phyloP scores from a whole-genome alignment of 2,113 vertebrate genomes.

The Amphiprion ocellaris region DNA sequence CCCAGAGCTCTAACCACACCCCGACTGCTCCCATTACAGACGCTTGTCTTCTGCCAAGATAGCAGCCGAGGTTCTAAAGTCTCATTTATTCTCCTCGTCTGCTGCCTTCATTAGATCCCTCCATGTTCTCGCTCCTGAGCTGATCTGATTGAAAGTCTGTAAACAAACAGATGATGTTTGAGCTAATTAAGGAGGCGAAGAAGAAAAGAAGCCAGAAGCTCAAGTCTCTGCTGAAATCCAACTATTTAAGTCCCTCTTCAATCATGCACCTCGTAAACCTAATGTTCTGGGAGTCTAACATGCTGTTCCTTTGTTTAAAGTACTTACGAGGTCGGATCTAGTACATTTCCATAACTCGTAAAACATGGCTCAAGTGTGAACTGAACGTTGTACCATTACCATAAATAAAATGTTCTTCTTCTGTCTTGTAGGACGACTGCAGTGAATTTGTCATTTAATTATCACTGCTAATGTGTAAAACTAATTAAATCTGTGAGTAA shows the following conservation, averaged over 20 bases:
- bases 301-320: too few species aligned
- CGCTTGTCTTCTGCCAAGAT: conserved; percentile 32
- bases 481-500: too few species aligned
- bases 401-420: too few species aligned
- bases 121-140: neutral
- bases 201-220: conserved; percentile 5
- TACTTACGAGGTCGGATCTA: too few species aligned
- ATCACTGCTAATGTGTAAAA: too few species aligned
- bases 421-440: too few species aligned
- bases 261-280: too few species aligned
- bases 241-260: neutral
- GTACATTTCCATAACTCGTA: too few species aligned
- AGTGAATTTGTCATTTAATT: too few species aligned
- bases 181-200: neutral
- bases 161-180: neutral
- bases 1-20: conserved; percentile 76
- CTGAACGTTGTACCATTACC: too few species aligned
- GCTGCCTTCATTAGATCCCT: conserved; percentile 4
- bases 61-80: neutral
- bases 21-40: conserved; percentile 74
- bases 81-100: conserved; percentile 6
- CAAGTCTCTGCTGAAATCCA: neutral
- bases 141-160: neutral
- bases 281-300: neutral
- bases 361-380: too few species aligned